These are phyloP conservation scores for Phalacrocorax brasilianus DNA, from an alignment of 2,113 vertebrate genomes.

Conservation along the genomic window DNA sequence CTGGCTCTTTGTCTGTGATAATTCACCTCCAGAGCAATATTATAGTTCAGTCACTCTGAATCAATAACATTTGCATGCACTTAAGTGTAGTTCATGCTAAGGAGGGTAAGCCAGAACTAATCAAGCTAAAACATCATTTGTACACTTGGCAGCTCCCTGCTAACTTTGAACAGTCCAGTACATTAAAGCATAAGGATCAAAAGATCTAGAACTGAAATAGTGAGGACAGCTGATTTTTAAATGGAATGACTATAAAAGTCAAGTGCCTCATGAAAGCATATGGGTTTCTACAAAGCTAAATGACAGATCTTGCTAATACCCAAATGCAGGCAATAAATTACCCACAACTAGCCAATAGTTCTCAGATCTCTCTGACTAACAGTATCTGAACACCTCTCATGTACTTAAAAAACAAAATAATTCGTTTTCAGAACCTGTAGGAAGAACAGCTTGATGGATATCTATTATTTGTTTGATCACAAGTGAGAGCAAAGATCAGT, in stretches of 20 bases:
- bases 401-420: constrained; percentile 16
- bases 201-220: constrained; percentile 45
- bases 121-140: constrained; percentile 54
- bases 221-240: constrained; percentile 43
- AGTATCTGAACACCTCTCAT: neutral
- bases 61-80: constrained; percentile 63
- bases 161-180: constrained; percentile 47
- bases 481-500: neutral
- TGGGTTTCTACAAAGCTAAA: constrained; percentile 27
- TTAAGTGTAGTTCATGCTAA: constrained; percentile 51
- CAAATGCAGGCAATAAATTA: constrained; percentile 43
- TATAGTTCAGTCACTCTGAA: constrained; percentile 49
- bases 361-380: neutral
- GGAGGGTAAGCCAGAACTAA: constrained; percentile 33
- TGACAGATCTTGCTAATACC: constrained; percentile 25
- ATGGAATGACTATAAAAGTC: constrained; percentile 29
- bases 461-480: neutral
- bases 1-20: constrained; percentile 21
- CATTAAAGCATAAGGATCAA: constrained; percentile 58
- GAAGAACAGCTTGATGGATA: neutral
- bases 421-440: neutral
- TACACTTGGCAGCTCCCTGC: constrained; percentile 40
- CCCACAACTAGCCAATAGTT: neutral
- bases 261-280: constrained; percentile 49
- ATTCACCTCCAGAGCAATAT: constrained; percentile 39